Conservation (phyloP, 2,797 vertebrate species). For the Smutsia temminckii region DNA sequence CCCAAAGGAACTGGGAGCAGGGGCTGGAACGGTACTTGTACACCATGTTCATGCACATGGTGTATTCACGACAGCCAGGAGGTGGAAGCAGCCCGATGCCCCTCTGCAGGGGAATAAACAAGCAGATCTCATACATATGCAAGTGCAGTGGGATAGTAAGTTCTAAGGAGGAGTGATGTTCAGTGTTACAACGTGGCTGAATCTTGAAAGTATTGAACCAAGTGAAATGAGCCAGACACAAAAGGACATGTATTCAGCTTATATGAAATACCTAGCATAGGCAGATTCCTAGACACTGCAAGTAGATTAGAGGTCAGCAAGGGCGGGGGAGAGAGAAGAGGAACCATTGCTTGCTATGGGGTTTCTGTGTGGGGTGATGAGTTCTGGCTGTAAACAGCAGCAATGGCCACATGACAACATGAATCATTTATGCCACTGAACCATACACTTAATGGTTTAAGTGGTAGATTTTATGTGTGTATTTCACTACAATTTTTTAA, state of each 20-base stretch:
- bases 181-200: rapidly evolving
- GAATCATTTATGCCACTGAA: no score
- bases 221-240: background rate
- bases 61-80: background rate
- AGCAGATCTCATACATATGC: rapidly evolving
- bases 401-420: rapidly evolving
- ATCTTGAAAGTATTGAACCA: background rate
- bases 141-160: rapidly evolving
- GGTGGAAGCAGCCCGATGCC: rapidly evolving
- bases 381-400: background rate
- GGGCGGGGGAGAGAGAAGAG: rapidly evolving
- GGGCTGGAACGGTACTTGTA: no score
- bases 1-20: background rate
- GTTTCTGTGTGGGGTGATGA: no score
- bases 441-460: no score
- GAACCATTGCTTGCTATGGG: rapidly evolving
- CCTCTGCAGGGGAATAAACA: rapidly evolving
- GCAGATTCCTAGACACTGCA: rapidly evolving
- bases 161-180: background rate
- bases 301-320: background rate
- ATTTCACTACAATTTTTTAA: background rate
- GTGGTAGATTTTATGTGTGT: no score
- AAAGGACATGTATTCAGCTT: rapidly evolving
- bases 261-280: rapidly evolving
- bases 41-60: background rate